phyloP scores from a whole-genome alignment of 2,113 vertebrate species.

The Lonchura striata region DNA sequence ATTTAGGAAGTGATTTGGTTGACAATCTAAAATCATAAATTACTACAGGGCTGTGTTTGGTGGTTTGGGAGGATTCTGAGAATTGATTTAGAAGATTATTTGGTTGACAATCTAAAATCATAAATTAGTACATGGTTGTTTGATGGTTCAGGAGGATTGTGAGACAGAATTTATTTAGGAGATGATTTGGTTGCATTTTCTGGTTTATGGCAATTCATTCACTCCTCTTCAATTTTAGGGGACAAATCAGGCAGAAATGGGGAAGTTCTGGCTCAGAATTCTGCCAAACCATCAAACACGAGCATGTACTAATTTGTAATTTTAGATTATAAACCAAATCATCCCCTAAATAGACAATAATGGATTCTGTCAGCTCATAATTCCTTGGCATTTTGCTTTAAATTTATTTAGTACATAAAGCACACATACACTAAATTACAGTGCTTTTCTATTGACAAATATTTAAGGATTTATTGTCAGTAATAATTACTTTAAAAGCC shows the following conservation, averaged over 20 bases:
- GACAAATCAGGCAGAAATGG: not conserved
- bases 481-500: not conserved
- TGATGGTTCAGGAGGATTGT: too few relatives aligned
- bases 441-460: not conserved
- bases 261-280: not conserved
- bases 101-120: too few relatives aligned
- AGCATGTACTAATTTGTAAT: accelerated
- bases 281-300: not conserved
- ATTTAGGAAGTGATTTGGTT: too few relatives aligned
- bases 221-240: not conserved
- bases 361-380: not conserved
- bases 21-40: too few relatives aligned
- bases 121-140: too few relatives aligned
- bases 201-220: not conserved
- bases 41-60: too few relatives aligned
- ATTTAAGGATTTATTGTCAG: not conserved
- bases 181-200: not conserved
- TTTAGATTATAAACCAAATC: not conserved
- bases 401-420: not conserved
- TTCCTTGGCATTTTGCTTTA: not conserved
- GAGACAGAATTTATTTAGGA: not conserved
- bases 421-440: not conserved
- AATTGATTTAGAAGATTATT: too few relatives aligned
- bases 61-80: too few relatives aligned
- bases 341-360: not conserved